phyloP scores from a whole-genome alignment of 2,113 vertebrate genomes.

The Delphinus delphis region DNA sequence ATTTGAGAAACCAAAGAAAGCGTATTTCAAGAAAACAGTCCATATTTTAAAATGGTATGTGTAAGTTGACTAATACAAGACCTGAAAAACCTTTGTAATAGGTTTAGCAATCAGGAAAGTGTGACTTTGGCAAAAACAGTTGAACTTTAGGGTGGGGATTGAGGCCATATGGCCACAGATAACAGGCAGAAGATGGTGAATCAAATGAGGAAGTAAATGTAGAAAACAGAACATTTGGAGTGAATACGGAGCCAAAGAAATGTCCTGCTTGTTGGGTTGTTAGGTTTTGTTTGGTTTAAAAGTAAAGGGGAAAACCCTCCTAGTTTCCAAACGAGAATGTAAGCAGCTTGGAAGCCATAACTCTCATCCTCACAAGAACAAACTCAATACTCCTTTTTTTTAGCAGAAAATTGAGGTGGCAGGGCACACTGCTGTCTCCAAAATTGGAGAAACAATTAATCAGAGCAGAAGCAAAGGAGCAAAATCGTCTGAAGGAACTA shows the following conservation, averaged over 20 bases:
- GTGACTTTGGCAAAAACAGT: neutral
- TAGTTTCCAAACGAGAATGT: neutral
- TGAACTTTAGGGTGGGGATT: neutral
- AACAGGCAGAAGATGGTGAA: neutral
- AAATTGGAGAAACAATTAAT: neutral
- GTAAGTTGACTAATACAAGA: neutral
- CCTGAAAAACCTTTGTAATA: neutral
- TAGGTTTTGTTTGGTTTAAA: neutral
- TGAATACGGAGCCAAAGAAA: neutral
- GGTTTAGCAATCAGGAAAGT: neutral
- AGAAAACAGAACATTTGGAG: neutral
- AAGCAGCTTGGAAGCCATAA: neutral
- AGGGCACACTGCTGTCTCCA: neutral
- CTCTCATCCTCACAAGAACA: neutral
- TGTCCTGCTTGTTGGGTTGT: neutral
- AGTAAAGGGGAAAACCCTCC: neutral
- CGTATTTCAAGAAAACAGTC: neutral
- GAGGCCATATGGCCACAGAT: neutral
- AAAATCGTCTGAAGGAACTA: neutral
- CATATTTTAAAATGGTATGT: neutral
- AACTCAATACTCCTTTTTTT: neutral
- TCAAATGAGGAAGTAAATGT: neutral
- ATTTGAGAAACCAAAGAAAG: neutral
- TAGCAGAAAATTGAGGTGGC: neutral
- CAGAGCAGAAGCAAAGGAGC: neutral